Base-by-base conservation (phyloP, 1,140 invertebrate species). In the Lutraria rhynchaena region DNA sequence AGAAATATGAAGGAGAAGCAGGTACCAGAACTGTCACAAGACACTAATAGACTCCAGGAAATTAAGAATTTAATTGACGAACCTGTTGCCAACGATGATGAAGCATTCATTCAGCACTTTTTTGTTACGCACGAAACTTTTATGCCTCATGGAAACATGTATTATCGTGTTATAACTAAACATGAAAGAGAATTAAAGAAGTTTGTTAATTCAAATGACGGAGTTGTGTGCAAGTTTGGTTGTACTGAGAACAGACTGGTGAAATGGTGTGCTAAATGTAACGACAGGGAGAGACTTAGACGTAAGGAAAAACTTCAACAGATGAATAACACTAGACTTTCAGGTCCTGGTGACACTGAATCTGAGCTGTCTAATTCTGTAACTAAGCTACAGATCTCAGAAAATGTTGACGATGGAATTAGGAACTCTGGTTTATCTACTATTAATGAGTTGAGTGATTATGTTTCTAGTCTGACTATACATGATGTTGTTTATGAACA, bases 401-500 rank as follows among this genome's bases (percentile, higher is more conserved):
- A 4, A 60, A 60, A 60, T 22, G 44, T n/a, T 33, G n/a, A 17
- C 9, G 9, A 29, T 2, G 35, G 49, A 33, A 46, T 19, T 19
- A 22, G 35, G 1, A 27, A 41, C 41, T 13, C 27, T 33, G 41
- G 58, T 63, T 29, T 76, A 24, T n/a, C 9, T 1, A 63, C 17
- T 29, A 9, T 76, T 11, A 76, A 69, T 24, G 81, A 85, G 29
- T 74, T 90, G 33, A 70, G 57, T 27, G 41, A 71, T 17, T 78
- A 65, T 57, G 49, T 87, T 35, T 71, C 81, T 27, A 87, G 33
- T 19, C 55, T 90, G 63, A 88, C 84, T 4, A 63, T 85, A 44
- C 31, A 83, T 41, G 86, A 90, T 67, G 65, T 91, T 17, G 55
- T 88, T 29, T 86, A 92, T 71, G 83, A 89, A 22, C 96, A 98